Base-by-base conservation (phyloP, 1,140 invertebrate genomes). In the Drosophila pachea region DNA sequence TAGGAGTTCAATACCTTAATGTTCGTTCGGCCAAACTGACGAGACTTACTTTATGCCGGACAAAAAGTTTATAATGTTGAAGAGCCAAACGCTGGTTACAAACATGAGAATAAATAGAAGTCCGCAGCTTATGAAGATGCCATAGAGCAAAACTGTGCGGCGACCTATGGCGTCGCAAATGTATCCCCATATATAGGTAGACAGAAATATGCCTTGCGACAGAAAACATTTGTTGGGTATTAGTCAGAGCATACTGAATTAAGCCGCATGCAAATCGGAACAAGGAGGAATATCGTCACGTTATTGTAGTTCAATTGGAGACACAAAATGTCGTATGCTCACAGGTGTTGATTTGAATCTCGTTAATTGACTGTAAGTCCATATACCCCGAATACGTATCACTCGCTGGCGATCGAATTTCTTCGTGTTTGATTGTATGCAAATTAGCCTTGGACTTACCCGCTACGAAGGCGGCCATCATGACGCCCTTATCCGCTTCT, bases 41-140 rank as follows among this genome's bases (percentile, higher is more conserved):
- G 4, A 40, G 6, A 89, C 90, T 90, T 73, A 92, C 92, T 92
- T 91, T 38, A 93, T 90, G 11, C 92, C 92, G 77, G 89, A 91
- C 45, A 92, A 76, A 32, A 93, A 90, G 60, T 92, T 87, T 8
- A 91, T 89, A 7, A 91, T 66, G 16, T 92, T 82, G 62, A 93
- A 92, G 0, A 91, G 60, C 74, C 90, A 90, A 64, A 92, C 91
- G n/a, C 86, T 89, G 55, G 91, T 91, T 5, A 91, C 89, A 42
- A 91, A 90, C 76, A 91, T 91, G 2, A 91, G 90, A 14, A 89
- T 49, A n/a, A 92, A 74, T 29, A 82, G 81, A 36, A 88, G 56
- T 48, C 36, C 47, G 22, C 63, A 78, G 59, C 77, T 72, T 5
- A 54, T 35, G 29, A 88, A 77, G 5, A 61, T 90, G 0, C 90